phyloP scores from a whole-genome alignment of 2,888 invertebrate genomes.

The Drosophila infuscata region DNA sequence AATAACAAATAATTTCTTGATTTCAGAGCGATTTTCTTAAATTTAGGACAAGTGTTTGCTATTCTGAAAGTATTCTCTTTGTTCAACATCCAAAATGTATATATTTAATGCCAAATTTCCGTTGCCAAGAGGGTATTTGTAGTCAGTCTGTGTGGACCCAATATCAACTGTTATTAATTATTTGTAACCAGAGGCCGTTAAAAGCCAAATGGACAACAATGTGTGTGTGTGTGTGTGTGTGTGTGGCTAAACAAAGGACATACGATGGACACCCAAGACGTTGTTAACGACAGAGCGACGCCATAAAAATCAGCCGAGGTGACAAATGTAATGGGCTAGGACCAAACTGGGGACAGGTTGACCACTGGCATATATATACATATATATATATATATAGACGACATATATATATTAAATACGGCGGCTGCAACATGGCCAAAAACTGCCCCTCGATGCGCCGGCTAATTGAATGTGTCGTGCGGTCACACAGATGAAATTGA shows the following conservation, averaged over 20 bases:
- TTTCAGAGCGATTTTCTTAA: background rate
- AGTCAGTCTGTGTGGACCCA: background rate
- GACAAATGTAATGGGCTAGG: slow-evolving; percentile 64
- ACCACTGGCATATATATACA: background rate
- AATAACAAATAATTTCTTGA: background rate
- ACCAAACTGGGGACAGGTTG: slow-evolving; percentile 12
- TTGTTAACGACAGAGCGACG: slow-evolving; percentile 36
- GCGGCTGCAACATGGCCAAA: slow-evolving; percentile 38
- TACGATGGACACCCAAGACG: slow-evolving; percentile 58
- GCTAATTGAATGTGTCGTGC: slow-evolving; percentile 48
- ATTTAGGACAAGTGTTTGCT: fast-evolving
- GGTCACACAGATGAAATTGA: slow-evolving; percentile 47
- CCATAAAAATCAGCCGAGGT: slow-evolving; percentile 74
- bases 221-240: slow-evolving; percentile 1
- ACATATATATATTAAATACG: slow-evolving; percentile 34
- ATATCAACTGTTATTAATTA: slow-evolving; percentile 48
- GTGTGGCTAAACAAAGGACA: slow-evolving; percentile 39
- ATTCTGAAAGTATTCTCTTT: background rate
- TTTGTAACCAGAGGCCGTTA: slow-evolving; percentile 47
- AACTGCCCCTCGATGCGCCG: slow-evolving; percentile 56
- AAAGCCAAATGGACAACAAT: slow-evolving; percentile 22
- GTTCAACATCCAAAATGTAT: background rate
- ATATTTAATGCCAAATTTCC: background rate
- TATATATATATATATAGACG: too few relatives aligned
- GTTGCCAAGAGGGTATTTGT: background rate